These are phyloP conservation scores for Dryobotodes eremita DNA, from an alignment of 2,888 invertebrate species.

Conservation along the genomic window DNA sequence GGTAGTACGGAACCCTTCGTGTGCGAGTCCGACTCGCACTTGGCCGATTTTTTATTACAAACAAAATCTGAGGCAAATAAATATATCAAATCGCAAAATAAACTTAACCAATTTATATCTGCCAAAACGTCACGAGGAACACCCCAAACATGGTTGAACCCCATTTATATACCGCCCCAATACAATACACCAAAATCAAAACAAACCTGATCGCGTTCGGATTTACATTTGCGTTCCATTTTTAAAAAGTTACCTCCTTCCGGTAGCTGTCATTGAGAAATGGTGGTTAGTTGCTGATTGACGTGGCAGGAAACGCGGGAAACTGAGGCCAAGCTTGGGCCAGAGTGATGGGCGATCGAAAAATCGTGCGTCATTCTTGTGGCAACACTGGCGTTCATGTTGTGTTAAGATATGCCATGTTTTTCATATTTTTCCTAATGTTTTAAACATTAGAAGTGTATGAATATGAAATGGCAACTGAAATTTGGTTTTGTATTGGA, in stretches of 20 bases:
- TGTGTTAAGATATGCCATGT: conserved; percentile 34
- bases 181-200: conserved; percentile 55
- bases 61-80: not conserved
- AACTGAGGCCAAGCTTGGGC: conserved; percentile 48
- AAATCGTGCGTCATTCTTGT: conserved; percentile 80
- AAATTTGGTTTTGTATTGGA: conserved; percentile 24
- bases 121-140: conserved; percentile 30
- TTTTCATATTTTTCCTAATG: conserved; percentile 54
- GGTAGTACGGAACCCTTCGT: no score
- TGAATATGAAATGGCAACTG: conserved; percentile 47
- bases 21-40: no score
- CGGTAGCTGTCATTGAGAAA: conserved; percentile 83
- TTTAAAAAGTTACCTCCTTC: conserved; percentile 74
- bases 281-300: conserved; percentile 83
- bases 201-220: conserved; percentile 47
- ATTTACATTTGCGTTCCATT: conserved; percentile 68
- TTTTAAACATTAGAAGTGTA: conserved; percentile 54
- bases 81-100: conserved; percentile 20
- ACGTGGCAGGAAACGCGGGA: conserved; percentile 77
- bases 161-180: conserved; percentile 55
- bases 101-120: conserved; percentile 56
- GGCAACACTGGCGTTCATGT: conserved; percentile 61
- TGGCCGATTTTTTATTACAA: not conserved
- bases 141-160: conserved; percentile 42
- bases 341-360: conserved; percentile 67